A percentile compares a stretch with the other conserved stretches of the same genome.
phyloP scores from a whole-genome alignment of 2,113 vertebrate genomes.

The Blennius ocellaris region DNA sequence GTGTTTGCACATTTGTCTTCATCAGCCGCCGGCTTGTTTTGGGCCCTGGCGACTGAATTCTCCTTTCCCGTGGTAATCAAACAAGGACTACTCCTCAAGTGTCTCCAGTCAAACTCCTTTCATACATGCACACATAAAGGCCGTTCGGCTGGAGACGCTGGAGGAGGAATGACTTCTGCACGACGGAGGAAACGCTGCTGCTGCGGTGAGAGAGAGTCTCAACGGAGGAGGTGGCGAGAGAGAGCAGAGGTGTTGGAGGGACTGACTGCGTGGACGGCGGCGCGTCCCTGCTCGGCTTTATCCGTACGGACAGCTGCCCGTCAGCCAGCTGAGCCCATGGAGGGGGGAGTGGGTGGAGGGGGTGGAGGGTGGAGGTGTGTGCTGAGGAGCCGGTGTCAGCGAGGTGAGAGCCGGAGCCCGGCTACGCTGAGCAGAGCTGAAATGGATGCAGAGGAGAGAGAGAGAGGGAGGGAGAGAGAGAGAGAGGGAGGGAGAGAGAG shows the following conservation, averaged over 20 bases:
- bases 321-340: slow-evolving; percentile 77
- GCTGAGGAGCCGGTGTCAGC: slow-evolving; percentile 72
- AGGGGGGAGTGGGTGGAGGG: too few relatives aligned
- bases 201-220: too few relatives aligned
- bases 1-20: slow-evolving; percentile 88
- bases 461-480: too few relatives aligned
- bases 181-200: slow-evolving; percentile 46
- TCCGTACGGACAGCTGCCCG: slow-evolving; percentile 76
- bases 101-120: slow-evolving; percentile 41
- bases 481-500: too few relatives aligned
- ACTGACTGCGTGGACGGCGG: slow-evolving; percentile 59
- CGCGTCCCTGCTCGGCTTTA: slow-evolving; percentile 58
- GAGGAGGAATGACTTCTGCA: slow-evolving; percentile 32
- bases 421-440: slow-evolving; percentile 63
- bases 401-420: slow-evolving; percentile 65
- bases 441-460: slow-evolving; percentile 67
- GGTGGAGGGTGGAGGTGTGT: slow-evolving; percentile 65
- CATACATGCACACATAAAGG: slow-evolving; percentile 20
- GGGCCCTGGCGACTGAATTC: slow-evolving; percentile 72
- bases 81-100: slow-evolving; percentile 50
- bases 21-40: slow-evolving; percentile 84
- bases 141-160: slow-evolving; percentile 45
- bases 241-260: slow-evolving; percentile 57
- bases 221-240: not conserved
- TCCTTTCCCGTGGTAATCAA: slow-evolving; percentile 78